Evolutionary conservation across 2,113 vertebrate species (phyloP).

Genomic region (Phoxinus phoxinus): DNA sequence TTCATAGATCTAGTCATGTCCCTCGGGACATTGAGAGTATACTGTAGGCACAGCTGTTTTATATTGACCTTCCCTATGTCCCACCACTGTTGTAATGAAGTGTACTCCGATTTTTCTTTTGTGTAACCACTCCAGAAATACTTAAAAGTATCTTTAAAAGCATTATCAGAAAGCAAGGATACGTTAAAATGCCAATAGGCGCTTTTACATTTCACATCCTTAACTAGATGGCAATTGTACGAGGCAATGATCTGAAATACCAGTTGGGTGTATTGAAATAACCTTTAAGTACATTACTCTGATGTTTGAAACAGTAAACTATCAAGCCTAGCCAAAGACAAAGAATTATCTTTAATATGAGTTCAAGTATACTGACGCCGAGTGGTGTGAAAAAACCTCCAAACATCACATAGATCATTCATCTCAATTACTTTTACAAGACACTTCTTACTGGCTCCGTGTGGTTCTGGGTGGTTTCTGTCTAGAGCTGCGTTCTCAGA

Average conservation of each 20-base stretch:
- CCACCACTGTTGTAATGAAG: background rate
- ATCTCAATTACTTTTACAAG: background rate
- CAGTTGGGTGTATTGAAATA: background rate
- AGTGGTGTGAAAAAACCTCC: background rate
- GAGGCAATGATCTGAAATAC: background rate
- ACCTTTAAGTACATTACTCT: background rate
- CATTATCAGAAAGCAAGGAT: background rate
- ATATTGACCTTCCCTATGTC: too few species aligned
- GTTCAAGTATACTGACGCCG: background rate
- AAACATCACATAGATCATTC: background rate
- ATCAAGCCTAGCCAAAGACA: background rate
- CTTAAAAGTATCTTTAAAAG: background rate
- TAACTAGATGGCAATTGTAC: background rate
- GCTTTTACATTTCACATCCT: background rate
- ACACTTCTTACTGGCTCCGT: too few species aligned
- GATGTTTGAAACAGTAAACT: background rate
- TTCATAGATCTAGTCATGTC: background rate
- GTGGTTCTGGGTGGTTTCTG: too few species aligned
- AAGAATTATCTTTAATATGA: background rate
- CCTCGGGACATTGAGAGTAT: background rate
- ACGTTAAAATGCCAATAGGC: background rate
- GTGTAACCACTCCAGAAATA: background rate
- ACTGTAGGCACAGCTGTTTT: background rate
- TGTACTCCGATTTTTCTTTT: background rate
- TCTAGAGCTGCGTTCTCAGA: too few species aligned